Percentiles rank a stretch among this genome's conserved stretches.
phyloP scores from a whole-genome alignment of 2,888 invertebrate species.

The Melanophora roralis region DNA sequence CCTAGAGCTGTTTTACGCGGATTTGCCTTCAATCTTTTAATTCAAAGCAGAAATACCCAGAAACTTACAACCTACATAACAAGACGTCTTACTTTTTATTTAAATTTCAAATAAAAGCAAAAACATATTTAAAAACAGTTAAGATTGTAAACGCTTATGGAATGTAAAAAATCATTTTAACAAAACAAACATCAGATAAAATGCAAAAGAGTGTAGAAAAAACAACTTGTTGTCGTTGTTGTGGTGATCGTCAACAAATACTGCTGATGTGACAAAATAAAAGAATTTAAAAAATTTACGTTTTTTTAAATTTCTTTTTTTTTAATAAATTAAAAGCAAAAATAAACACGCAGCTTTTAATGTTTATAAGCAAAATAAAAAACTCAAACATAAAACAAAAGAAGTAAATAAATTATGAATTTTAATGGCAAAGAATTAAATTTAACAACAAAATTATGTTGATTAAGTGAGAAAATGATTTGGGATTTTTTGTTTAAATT shows the following conservation, averaged over 20 bases:
- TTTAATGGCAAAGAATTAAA: not conserved
- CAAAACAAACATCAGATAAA: constrained; percentile 11
- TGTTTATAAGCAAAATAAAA: not conserved
- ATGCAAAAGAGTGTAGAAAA: not conserved
- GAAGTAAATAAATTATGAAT: not conserved
- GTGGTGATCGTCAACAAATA: not conserved
- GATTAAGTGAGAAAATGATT: not conserved
- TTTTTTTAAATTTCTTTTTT: constrained; percentile 2
- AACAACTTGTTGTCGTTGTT: not conserved
- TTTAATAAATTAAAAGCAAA: not conserved
- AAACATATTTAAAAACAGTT: not conserved
- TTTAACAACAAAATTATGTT: not conserved
- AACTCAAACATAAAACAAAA: not conserved
- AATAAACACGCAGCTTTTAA: not conserved
- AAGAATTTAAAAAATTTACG: constrained; percentile 47
- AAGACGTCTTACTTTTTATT: not conserved
- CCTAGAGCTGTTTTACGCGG: not conserved
- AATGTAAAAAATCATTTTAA: constrained; percentile 6
- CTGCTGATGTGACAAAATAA: constrained; percentile 36
- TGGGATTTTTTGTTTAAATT: not conserved
- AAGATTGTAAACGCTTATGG: constrained; percentile 31
- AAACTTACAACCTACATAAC: not conserved
- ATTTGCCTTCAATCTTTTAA: not conserved
- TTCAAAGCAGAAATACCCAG: not conserved
- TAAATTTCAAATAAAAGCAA: not conserved